These are phyloP conservation scores for Arenaria interpres DNA, from an alignment of 2,113 vertebrate genomes.

Conservation along the genomic window DNA sequence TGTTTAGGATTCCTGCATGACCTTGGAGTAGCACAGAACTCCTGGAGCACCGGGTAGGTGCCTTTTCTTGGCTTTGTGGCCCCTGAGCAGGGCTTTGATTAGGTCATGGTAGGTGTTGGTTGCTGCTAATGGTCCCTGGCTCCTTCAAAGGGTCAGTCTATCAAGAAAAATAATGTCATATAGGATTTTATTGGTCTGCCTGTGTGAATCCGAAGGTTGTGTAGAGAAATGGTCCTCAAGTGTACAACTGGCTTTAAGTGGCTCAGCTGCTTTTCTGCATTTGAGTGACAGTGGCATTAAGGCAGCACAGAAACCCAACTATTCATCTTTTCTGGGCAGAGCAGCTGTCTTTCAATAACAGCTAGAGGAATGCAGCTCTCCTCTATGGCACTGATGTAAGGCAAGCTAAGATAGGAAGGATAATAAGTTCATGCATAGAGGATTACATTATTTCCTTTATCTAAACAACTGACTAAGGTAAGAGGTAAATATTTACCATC, in stretches of 20 bases:
- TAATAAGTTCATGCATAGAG: constrained; percentile 39
- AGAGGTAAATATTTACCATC: constrained; percentile 47
- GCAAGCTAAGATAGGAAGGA: constrained; percentile 47
- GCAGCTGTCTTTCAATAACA: constrained; percentile 62
- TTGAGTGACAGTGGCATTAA: constrained; percentile 71
- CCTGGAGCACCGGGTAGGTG: constrained; percentile 2
- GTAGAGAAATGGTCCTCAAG: constrained; percentile 34
- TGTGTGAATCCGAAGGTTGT: constrained; percentile 30
- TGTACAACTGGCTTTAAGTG: constrained; percentile 46
- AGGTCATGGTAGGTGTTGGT: background rate
- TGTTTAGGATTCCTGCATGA: background rate
- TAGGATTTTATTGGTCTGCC: background rate
- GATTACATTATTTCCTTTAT: constrained; percentile 47
- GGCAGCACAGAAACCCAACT: constrained; percentile 54
- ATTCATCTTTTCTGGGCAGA: constrained; percentile 55
- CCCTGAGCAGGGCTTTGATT: background rate
- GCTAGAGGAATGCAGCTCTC: constrained; percentile 54
- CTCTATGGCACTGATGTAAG: constrained; percentile 49
- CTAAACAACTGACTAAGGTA: constrained; percentile 54
- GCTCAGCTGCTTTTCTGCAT: constrained; percentile 60
- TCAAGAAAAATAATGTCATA: background rate
- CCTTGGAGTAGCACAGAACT: background rate
- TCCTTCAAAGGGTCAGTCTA: background rate
- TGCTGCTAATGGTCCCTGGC: background rate
- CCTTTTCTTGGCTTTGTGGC: background rate